Evolutionary conservation across 2,113 vertebrate genomes (phyloP).

Genomic region (Crocuta crocuta): DNA sequence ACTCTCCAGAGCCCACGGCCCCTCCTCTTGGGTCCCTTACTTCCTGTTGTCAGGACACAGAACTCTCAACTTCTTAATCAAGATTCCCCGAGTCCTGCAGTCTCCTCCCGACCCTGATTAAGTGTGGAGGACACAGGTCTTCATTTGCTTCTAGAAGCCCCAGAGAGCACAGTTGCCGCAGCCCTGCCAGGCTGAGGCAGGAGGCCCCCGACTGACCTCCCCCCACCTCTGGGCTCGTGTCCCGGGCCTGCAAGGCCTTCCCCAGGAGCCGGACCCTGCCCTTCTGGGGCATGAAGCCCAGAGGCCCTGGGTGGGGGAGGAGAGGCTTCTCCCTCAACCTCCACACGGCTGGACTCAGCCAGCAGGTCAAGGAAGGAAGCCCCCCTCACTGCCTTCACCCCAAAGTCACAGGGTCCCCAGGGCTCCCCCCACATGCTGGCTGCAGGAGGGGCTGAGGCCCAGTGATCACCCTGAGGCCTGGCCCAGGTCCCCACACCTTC

Average conservation of each 20-base stretch:
- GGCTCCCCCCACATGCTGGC: not conserved
- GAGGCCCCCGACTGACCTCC: not conserved
- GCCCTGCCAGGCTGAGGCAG: not conserved
- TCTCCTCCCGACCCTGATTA: not conserved
- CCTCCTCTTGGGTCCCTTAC: not conserved
- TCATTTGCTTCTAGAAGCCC: not conserved
- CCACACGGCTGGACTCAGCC: not conserved
- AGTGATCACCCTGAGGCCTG: not conserved
- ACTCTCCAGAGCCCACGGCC: not conserved
- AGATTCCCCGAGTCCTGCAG: not conserved
- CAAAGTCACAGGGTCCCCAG: not conserved
- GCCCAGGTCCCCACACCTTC: not conserved
- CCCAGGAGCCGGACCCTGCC: not conserved
- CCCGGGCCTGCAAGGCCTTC: not conserved
- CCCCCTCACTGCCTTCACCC: not conserved
- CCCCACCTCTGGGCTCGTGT: not conserved
- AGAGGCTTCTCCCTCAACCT: not conserved
- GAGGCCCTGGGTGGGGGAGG: not conserved
- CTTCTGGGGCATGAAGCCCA: fast-evolving
- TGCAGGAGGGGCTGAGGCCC: not conserved
- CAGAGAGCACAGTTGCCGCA: not conserved
- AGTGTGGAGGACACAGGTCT: not conserved
- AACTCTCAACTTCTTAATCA: not conserved
- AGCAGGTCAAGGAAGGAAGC: not conserved
- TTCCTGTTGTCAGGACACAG: not conserved